Evolutionary conservation across 2,888 invertebrate species (phyloP), one percentile per base, ranked within the genome.

Genomic region (Alloscopus bannaensis): DNA sequence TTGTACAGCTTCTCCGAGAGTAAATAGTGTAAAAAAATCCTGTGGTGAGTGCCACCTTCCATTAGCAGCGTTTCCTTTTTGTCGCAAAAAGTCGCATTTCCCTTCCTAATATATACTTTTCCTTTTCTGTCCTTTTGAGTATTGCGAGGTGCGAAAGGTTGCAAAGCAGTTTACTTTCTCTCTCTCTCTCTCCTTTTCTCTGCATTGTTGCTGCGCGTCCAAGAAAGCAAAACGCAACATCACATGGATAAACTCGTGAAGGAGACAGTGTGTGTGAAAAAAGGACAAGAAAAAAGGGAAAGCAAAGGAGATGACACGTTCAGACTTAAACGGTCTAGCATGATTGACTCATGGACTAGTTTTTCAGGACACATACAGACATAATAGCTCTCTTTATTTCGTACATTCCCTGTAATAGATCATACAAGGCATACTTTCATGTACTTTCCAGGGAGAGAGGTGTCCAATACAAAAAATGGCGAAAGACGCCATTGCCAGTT

Each of bases 301-400:
- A 26, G 57, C 62, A 55, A 59, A 68, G 60, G 65, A 78, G 59
- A 78, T 28, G 65, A 71, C 77, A 77, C 70, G 77, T 77, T 70
- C 65, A 64, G 28, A 69, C 29, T 70, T 66, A 71, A 78, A 78
- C 71, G 78, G 29, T 59, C 71, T 47, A 60, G 78, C 47, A 78
- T 71, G 71, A 71, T 78, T 78, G 78, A 78, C 78, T 78, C 65
- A 40, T 70, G 78, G 59, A 50, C 70, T 64, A 50, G 70, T 65
- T 77, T 75, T 65, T 60, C 76, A 52, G 26, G 68, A 62, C 69
- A 69, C 62, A 62, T 62, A 52, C 68, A 50, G 6, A 52, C 55
- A 69, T 68, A 76, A 76, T 52, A 62, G 55, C 31, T 24, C n/a
- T n/a, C 36, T 69, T 69, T 60, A 76, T 68, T 68, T 52, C 40